Base-by-base conservation (phyloP, 2,113 vertebrate genomes). In the Stegastes partitus region DNA sequence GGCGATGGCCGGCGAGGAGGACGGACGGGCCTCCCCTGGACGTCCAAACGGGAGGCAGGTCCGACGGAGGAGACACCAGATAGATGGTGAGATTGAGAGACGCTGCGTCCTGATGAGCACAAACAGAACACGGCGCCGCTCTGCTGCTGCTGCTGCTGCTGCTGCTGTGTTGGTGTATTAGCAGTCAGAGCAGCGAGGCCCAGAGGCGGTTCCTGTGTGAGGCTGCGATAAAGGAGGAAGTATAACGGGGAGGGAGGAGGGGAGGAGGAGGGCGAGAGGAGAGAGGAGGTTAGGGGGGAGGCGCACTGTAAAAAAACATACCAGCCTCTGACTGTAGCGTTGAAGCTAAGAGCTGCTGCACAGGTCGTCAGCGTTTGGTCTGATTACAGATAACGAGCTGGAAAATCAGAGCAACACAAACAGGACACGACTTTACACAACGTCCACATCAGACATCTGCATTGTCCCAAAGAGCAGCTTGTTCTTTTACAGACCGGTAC, bases 201-300 rank as follows among this genome's bases (percentile, higher is more conserved):
- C 93, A 90, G 84, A 82, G 94, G 95, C 93, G 80, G 91, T 95
- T 95, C 94, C 94, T 95, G 95, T 95, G 94, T 95, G 93, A 92
- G 93, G 89, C 88, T 88, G 92, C 83, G 94, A 95, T 95, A 94
- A 95, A 94, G 91, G 92, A 93, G 94, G 94, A 95, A 95, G 88
- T 92, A 90, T 87, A 89, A 83, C 80, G 69, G 81, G 82, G 89
- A 79, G 39, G 59, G 71, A 44, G 70, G 37, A 79, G 82, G 37
- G 50, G 50, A 65, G 9, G 65, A 31, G 74, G 54, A 47, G 71
- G 42, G 10, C 5, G 11, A 2, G 49, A 9, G 49, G 49, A 16
- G 68, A 54, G 63, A 82, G 69, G 21, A 68, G 61, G 55, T 51
- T 6, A 34, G 31, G 31, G 28, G 31, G 31, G 31, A 34, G 31